Evolutionary conservation across 2,113 vertebrate genomes (phyloP).

Genomic region (Lamprotornis superbus): DNA sequence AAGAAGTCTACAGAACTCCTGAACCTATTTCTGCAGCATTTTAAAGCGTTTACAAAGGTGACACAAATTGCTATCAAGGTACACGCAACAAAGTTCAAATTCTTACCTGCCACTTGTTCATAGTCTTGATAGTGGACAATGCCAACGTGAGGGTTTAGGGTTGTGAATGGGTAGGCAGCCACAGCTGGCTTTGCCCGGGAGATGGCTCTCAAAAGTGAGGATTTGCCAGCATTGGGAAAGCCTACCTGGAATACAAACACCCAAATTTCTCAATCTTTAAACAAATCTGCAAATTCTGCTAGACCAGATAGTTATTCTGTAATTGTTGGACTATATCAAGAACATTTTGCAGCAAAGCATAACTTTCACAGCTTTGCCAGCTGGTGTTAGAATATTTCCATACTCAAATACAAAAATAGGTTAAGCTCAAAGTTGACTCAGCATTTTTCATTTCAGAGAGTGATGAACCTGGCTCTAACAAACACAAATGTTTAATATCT

Average conservation of each 20-base stretch:
- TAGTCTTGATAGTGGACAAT: conserved; percentile 86
- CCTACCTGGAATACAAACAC: conserved; percentile 81
- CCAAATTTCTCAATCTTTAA: neutral
- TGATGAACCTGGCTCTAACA: neutral
- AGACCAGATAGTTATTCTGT: neutral
- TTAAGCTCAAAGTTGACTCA: neutral
- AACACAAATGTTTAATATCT: neutral
- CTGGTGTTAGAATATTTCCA: neutral
- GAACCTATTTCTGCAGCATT: neutral
- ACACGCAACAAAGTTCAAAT: neutral
- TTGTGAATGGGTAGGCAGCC: conserved; percentile 94
- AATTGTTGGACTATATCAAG: neutral
- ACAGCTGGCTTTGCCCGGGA: conserved; percentile 90
- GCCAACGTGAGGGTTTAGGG: conserved; percentile 91
- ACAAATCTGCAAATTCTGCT: neutral
- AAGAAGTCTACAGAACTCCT: neutral
- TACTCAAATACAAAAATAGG: neutral
- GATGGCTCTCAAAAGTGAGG: conserved; percentile 88
- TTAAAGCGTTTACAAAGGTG: neutral
- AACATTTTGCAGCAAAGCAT: neutral
- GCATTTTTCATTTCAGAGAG: neutral
- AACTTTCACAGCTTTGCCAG: neutral
- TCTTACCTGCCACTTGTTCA: conserved; percentile 89
- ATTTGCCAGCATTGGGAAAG: conserved; percentile 96
- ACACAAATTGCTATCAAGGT: neutral